Base-by-base conservation (phyloP, 1,140 invertebrate species). In the Sycophila sp. region DNA sequence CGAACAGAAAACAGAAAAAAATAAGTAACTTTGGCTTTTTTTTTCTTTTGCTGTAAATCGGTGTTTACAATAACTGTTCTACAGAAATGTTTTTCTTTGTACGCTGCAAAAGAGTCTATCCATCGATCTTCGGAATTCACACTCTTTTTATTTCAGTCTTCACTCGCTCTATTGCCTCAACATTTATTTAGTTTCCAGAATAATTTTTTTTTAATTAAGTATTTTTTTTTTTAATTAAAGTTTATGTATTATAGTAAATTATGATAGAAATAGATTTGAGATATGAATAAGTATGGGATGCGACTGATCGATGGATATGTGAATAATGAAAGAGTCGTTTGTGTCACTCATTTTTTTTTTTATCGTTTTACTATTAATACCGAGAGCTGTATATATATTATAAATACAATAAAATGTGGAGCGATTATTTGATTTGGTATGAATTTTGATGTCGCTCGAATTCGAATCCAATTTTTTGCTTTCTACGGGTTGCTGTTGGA, bases 371-470 rank as follows among this genome's bases (percentile, higher is more conserved):
- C n/a, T n/a, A n/a, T n/a, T n/a, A n/a, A n/a, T n/a, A n/a, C n/a
- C n/a, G n/a, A n/a, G n/a, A n/a, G n/a, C 38, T 73, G 47, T 73
- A 34, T 51, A 71, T 71, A 49, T 55, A 71, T 67, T 71, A 45
- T 71, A 19, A 36, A 58, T 58, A 42, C 40, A 59, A 59, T 15
- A 40, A 59, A 26, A 42, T 32, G 28, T 3, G 32, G 3, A 59
- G 15, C n/a, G n/a, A 47, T 13, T n/a, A n/a, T n/a, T 22, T 30
- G 17, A 56, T 56, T 47, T 67, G n/a, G 55, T 28, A 19, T 42
- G 38, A 66, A 56, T 34, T 66, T 40, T 66, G 51, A 56, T 66
- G 38, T 30, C 38, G 49, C n/a, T 66, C 65, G 40, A 47, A n/a
- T 45, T 8, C 17, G 53, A 67, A 59, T 59, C 55, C 65, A 67